Conservation (phyloP, 2,888 invertebrate genomes). For the Therioaphis trifolii region DNA sequence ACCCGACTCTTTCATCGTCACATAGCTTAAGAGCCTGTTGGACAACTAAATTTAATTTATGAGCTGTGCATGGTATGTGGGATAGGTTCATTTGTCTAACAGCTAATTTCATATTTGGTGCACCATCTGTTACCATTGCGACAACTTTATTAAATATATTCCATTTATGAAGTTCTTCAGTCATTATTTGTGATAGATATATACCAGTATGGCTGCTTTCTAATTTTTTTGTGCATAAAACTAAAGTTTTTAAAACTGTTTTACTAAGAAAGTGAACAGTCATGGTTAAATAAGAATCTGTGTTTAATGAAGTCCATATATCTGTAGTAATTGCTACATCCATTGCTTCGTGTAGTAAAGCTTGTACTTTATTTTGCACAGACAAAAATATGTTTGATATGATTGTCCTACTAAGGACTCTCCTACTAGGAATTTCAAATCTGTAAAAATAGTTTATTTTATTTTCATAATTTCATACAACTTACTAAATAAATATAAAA, state of each 20-base stretch:
- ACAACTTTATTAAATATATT: slow-evolving; percentile 66
- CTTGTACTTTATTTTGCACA: not conserved
- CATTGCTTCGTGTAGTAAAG: not conserved
- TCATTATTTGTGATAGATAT: slow-evolving; percentile 66
- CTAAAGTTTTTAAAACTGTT: slow-evolving; percentile 55
- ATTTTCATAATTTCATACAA: not conserved
- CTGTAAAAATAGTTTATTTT: not conserved
- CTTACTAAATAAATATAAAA: not conserved
- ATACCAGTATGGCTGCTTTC: slow-evolving; percentile 68
- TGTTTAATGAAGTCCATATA: slow-evolving; percentile 67
- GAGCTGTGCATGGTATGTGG: slow-evolving; percentile 68
- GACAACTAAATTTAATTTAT: slow-evolving; percentile 68
- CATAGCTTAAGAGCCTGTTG: slow-evolving; percentile 63
- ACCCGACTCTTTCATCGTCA: no score
- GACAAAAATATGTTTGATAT: not conserved
- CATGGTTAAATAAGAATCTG: slow-evolving; percentile 67
- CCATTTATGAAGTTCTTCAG: slow-evolving; percentile 66
- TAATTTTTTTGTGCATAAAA: slow-evolving; percentile 67
- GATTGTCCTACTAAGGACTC: not conserved
- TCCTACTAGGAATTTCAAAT: not conserved
- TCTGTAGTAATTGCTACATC: slow-evolving; percentile 65
- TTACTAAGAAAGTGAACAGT: slow-evolving; percentile 66
- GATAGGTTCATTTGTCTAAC: slow-evolving; percentile 66
- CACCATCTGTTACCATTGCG: slow-evolving; percentile 66
- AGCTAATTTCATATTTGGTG: slow-evolving; percentile 67